phyloP scores from a whole-genome alignment of 1,140 invertebrate genomes.

The Procambarus virginalis region DNA sequence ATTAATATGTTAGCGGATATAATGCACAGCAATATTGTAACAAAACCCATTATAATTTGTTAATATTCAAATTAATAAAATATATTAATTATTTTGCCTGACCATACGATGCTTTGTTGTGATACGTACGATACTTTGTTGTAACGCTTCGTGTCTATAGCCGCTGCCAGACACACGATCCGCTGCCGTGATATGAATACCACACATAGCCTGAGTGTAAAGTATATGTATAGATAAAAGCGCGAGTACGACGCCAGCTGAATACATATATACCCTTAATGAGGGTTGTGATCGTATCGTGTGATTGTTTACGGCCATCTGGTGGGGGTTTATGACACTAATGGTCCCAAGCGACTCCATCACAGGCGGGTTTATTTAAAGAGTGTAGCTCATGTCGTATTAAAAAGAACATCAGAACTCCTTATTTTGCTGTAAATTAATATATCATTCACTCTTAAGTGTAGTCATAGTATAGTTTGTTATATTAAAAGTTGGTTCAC shows the following conservation, averaged over 20 bases:
- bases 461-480: no score
- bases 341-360: not conserved
- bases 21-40: no score
- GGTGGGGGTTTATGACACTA: not conserved
- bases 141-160: not conserved
- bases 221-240: not conserved
- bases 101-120: no score
- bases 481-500: no score
- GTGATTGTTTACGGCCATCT: not conserved
- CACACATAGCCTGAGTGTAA: not conserved
- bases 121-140: no score
- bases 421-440: no score
- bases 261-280: constrained; percentile 7
- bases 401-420: not conserved
- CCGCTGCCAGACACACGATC: not conserved
- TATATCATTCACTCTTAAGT: no score
- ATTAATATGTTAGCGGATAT: no score
- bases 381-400: not conserved
- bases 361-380: not conserved
- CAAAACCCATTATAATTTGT: no score
- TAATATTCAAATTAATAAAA: no score
- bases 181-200: not conserved
- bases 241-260: not conserved
- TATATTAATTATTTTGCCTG: no score
- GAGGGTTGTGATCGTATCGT: not conserved